Evolutionary conservation across 2,797 vertebrate genomes (phyloP).

Genomic region (Mormyrops attenuatus): DNA sequence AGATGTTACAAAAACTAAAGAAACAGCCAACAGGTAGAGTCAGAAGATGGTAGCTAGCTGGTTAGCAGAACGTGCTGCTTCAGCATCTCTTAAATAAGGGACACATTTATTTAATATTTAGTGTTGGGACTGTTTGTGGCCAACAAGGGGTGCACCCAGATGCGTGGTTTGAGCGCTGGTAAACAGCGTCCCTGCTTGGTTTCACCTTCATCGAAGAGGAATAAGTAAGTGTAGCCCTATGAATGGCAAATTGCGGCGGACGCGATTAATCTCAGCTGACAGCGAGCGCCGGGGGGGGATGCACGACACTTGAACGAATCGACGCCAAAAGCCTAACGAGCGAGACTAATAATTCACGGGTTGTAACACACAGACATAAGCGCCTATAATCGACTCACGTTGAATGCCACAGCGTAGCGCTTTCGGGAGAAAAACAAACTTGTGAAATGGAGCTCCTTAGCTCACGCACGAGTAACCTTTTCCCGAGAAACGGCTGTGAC

Average conservation of each 20-base stretch:
- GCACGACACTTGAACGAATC: background rate
- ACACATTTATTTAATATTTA: background rate
- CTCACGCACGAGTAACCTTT: background rate
- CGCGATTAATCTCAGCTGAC: constrained; percentile 6
- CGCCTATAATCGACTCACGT: background rate
- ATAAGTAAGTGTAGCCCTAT: background rate
- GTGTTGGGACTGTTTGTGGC: background rate
- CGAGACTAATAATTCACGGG: background rate
- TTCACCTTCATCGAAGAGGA: background rate
- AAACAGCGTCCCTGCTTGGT: background rate
- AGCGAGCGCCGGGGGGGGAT: background rate
- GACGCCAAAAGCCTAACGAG: background rate
- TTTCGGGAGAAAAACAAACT: background rate
- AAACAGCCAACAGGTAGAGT: background rate
- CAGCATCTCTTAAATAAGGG: background rate
- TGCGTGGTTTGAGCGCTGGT: background rate
- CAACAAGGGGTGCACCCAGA: background rate
- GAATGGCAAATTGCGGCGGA: background rate
- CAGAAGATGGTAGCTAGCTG: background rate
- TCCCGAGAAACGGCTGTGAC: background rate
- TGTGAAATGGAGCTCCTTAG: background rate
- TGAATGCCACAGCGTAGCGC: background rate
- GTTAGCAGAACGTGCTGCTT: background rate
- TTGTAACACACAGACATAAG: background rate
- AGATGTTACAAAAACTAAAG: background rate